phyloP scores from a whole-genome alignment of 2,797 vertebrate genomes.

The Oryzias dopingdopingensis region DNA sequence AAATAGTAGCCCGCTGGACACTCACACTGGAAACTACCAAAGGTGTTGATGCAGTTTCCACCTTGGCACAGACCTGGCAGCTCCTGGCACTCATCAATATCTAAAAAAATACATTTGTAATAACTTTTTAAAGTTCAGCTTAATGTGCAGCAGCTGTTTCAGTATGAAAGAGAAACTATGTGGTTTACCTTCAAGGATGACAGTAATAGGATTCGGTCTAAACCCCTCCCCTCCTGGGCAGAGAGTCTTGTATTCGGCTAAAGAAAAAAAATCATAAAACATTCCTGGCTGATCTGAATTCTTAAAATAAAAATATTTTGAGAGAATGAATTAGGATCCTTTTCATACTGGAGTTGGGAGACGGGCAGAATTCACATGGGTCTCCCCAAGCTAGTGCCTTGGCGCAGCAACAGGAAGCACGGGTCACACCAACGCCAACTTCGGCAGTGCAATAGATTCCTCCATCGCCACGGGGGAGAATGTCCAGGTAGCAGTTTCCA shows the following conservation, averaged over 20 bases:
- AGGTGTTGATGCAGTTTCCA: constrained; percentile 91
- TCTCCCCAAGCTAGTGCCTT: constrained; percentile 91
- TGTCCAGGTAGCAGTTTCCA: constrained; percentile 92
- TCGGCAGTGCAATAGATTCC: constrained; percentile 90
- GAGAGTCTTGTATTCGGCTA: constrained; percentile 93
- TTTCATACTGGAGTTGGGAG: constrained; percentile 86
- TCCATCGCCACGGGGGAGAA: constrained; percentile 83
- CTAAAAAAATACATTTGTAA: constrained; percentile 55
- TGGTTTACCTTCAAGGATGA: constrained; percentile 89
- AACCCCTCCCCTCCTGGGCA: constrained; percentile 95
- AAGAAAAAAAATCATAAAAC: constrained; percentile 9
- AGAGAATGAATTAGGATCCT: not conserved
- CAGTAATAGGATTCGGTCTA: constrained; percentile 90
- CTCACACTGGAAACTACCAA: constrained; percentile 94
- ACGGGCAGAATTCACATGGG: constrained; percentile 91
- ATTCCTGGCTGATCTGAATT: no score
- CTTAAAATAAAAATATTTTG: not conserved
- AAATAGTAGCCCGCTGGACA: constrained; percentile 92
- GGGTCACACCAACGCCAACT: constrained; percentile 88
- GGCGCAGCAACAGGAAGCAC: constrained; percentile 93
- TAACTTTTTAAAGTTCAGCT: constrained; percentile 1
- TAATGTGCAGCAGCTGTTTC: not conserved
- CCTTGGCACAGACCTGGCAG: constrained; percentile 92
- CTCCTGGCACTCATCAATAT: constrained; percentile 93
- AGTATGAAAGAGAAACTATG: not conserved